Percentiles rank a stretch among this genome's conserved stretches.
These are phyloP conservation scores for Lasioglossum vierecki DNA, from an alignment of 2,888 invertebrate genomes.

Conservation along the genomic window DNA sequence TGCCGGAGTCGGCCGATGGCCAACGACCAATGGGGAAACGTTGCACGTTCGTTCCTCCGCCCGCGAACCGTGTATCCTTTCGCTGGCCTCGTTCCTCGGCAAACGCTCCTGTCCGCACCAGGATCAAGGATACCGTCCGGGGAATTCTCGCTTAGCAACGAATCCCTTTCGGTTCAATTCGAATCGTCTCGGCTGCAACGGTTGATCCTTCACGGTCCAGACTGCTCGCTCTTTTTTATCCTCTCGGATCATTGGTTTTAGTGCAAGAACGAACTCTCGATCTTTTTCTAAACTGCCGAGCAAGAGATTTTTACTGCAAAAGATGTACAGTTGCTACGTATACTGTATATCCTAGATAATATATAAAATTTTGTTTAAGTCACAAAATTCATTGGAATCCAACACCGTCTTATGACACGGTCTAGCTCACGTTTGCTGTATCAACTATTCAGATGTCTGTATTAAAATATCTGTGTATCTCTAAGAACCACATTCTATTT, in stretches of 20 bases:
- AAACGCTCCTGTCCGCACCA: constrained; percentile 35
- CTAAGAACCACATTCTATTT: too few relatives aligned
- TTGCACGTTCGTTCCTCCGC: constrained; percentile 33
- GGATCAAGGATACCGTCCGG: constrained; percentile 64
- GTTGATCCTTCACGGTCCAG: background rate
- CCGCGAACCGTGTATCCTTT: constrained; percentile 38
- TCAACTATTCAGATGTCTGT: too few relatives aligned
- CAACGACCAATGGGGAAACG: constrained; percentile 63
- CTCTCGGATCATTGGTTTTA: background rate
- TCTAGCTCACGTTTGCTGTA: too few relatives aligned
- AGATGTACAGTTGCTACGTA: too few relatives aligned
- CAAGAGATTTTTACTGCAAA: too few relatives aligned
- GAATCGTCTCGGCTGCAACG: background rate
- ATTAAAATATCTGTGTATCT: too few relatives aligned
- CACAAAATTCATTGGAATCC: too few relatives aligned
- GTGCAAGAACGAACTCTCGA: background rate
- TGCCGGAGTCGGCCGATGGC: constrained; percentile 68
- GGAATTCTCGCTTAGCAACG: constrained; percentile 34
- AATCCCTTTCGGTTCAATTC: background rate
- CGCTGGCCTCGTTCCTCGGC: constrained; percentile 53
- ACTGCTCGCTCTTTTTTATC: background rate
- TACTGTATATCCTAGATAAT: too few relatives aligned
- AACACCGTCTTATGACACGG: too few relatives aligned
- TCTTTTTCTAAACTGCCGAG: background rate
- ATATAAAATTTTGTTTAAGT: too few relatives aligned